Evolutionary conservation across 1,140 invertebrate genomes (phyloP).

Genomic region (Gryon sp.): DNA sequence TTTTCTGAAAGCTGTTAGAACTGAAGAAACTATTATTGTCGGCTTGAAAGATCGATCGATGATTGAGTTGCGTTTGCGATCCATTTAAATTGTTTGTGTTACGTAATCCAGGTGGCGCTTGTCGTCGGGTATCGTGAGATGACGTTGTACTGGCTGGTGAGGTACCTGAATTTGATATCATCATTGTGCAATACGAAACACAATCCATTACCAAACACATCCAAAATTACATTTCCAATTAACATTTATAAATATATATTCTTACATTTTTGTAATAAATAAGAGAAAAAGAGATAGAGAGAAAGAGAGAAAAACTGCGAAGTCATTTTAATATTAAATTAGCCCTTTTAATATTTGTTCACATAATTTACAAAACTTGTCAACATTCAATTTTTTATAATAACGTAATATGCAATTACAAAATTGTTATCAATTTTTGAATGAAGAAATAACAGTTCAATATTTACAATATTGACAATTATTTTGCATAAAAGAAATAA

Average conservation of each 20-base stretch:
- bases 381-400: no score
- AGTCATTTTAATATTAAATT: conserved; percentile 10
- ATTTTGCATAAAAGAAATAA: neutral
- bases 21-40: conserved; percentile 82
- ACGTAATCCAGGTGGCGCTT: conserved; percentile 72
- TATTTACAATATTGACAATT: conserved; percentile 3
- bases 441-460: no score
- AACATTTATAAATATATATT: no score
- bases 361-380: conserved; percentile 8
- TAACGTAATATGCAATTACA: no score
- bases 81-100: conserved; percentile 66
- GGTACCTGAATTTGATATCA: conserved; percentile 68
- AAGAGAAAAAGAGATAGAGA: no score
- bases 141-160: conserved; percentile 74
- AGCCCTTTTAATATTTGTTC: conserved; percentile 42
- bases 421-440: no score
- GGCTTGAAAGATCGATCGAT: conserved; percentile 79
- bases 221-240: no score
- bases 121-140: conserved; percentile 70
- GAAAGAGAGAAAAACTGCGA: no score
- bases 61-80: conserved; percentile 74
- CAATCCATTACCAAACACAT: no score
- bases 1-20: conserved; percentile 80
- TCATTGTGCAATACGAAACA: conserved; percentile 20
- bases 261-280: no score